Evolutionary conservation across 1,140 invertebrate species (phyloP).

Genomic region (Eriosoma lanigerum): DNA sequence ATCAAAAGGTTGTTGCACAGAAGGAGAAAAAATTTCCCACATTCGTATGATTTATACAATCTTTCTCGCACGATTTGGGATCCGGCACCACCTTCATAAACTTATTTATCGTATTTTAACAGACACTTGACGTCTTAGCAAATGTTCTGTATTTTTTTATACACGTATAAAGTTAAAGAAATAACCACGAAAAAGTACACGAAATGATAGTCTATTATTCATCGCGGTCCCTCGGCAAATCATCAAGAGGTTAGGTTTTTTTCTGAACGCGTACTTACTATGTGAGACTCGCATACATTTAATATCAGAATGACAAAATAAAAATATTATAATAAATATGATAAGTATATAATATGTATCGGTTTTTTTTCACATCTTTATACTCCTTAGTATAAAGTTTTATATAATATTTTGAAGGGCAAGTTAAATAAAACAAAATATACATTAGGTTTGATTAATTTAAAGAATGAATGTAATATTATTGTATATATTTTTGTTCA

Average conservation of each 20-base stretch:
- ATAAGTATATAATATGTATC: neutral
- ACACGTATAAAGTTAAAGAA: constrained; percentile 7
- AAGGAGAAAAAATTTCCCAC: constrained; percentile 7
- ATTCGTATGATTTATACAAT: constrained; percentile 38
- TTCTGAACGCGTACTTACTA: neutral
- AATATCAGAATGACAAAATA: neutral
- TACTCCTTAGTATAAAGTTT: neutral
- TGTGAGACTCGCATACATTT: neutral
- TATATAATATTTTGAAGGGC: neutral
- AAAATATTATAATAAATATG: constrained; percentile 7
- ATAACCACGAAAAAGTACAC: constrained; percentile 25
- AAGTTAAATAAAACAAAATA: neutral
- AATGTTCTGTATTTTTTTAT: constrained; percentile 16
- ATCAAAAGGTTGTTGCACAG: constrained; percentile 31
- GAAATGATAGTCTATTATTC: constrained; percentile 30
- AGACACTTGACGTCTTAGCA: constrained; percentile 43
- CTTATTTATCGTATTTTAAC: constrained; percentile 49
- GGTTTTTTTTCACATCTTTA: neutral
- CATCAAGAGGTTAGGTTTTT: neutral
- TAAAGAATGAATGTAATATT: no score
- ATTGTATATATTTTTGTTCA: neutral
- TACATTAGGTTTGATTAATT: neutral
- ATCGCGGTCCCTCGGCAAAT: neutral
- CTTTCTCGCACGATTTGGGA: constrained; percentile 10
- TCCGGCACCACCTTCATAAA: neutral